Conservation (phyloP, 2,888 invertebrate genomes). For the Drosophila basisetae region DNA sequence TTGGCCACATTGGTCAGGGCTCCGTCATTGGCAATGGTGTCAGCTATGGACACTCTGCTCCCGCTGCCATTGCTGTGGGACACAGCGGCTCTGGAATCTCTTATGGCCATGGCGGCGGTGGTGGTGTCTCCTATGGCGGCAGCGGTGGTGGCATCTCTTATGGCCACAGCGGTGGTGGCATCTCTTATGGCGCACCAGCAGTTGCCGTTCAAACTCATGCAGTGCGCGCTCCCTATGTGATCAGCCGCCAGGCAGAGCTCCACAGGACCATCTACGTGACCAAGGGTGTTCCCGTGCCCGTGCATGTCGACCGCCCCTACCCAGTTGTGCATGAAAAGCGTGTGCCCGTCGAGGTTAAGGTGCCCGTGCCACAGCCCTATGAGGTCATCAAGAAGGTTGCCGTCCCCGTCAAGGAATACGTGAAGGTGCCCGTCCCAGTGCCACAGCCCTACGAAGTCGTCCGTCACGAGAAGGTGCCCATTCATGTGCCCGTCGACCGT, state of each 20-base stretch:
- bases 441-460: slow-evolving; percentile 87
- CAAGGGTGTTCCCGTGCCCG: slow-evolving; percentile 90
- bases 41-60: slow-evolving; percentile 73
- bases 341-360: slow-evolving; percentile 88
- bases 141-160: slow-evolving; percentile 50
- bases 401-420: slow-evolving; percentile 89
- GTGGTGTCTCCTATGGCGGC: slow-evolving; percentile 73
- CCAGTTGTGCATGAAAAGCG: slow-evolving; percentile 89
- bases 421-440: slow-evolving; percentile 89
- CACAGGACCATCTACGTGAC: slow-evolving; percentile 90
- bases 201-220: slow-evolving; percentile 73
- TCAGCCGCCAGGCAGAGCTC: slow-evolving; percentile 86
- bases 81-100: slow-evolving; percentile 80
- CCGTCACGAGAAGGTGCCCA: slow-evolving; percentile 88
- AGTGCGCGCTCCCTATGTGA: slow-evolving; percentile 74
- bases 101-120: slow-evolving; percentile 77
- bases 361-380: slow-evolving; percentile 89
- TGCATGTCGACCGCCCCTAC: slow-evolving; percentile 90
- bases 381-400: slow-evolving; percentile 90
- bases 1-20: slow-evolving; percentile 90
- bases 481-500: slow-evolving; percentile 89
- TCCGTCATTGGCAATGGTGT: slow-evolving; percentile 85
- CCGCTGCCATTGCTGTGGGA: slow-evolving; percentile 34
- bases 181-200: slow-evolving; percentile 73
- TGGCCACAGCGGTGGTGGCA: slow-evolving; percentile 77